Percentiles rank a stretch among this genome's conserved stretches.
These are phyloP conservation scores for Ganaspis brasiliensis DNA, from an alignment of 2,888 invertebrate species.

Conservation along the genomic window DNA sequence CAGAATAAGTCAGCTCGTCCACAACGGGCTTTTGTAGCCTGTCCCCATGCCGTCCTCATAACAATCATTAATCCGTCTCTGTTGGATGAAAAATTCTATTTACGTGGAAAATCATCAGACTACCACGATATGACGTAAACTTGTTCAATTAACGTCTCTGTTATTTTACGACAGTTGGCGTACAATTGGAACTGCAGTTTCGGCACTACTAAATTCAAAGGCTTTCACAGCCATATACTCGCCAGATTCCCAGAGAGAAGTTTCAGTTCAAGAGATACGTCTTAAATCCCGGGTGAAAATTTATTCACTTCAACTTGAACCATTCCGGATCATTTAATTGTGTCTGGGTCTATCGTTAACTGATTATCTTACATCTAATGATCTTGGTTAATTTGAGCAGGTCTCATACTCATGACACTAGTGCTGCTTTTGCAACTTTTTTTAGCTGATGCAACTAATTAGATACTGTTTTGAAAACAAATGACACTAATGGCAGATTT, in stretches of 20 bases:
- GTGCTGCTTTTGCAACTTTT: no score
- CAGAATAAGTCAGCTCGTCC: conserved; percentile 25
- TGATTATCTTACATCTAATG: no score
- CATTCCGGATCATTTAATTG: no score
- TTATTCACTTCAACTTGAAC: no score
- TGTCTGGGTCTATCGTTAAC: no score
- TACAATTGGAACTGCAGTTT: conserved; percentile 4
- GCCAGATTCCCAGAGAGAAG: not conserved
- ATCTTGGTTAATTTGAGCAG: no score
- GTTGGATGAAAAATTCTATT: conserved; percentile 18
- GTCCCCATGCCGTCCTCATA: conserved; percentile 9
- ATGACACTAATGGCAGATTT: no score
- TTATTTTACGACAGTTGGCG: conserved; percentile 5
- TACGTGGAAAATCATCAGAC: conserved; percentile 15
- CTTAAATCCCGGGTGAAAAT: no score
- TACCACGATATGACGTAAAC: not conserved
- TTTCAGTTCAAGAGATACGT: not conserved
- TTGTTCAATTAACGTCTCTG: conserved; percentile 8
- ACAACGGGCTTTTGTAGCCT: conserved; percentile 8
- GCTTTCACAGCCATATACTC: not conserved
- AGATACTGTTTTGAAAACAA: no score
- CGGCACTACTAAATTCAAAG: not conserved
- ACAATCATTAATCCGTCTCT: not conserved
- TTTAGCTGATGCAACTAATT: no score
- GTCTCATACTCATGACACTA: no score